Percentiles rank a stretch among this genome's conserved stretches.
Evolutionary conservation across 30 jellyfish, hydroid and myxozoan genomes (phyloP).

Genomic region (Nemopilema nomurai): DNA sequence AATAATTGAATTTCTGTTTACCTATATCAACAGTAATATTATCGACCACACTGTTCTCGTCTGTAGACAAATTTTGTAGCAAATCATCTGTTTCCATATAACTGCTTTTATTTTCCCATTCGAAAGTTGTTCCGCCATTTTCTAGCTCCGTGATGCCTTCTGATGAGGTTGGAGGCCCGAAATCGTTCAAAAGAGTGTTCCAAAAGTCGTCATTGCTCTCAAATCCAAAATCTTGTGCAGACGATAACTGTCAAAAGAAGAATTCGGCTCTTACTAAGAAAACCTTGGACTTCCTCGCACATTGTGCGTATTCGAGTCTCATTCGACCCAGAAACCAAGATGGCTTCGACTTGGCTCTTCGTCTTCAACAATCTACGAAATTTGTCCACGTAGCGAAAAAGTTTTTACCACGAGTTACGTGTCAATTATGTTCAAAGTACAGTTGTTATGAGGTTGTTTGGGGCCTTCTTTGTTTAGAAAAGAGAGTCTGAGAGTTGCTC

Average conservation of each 20-base stretch:
- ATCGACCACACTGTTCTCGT: conserved; percentile 68
- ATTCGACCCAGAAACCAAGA: background rate
- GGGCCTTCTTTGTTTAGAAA: background rate
- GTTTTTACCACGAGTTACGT: background rate
- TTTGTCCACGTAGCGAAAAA: background rate
- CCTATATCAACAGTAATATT: conserved; percentile 80
- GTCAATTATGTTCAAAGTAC: background rate
- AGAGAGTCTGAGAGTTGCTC: background rate
- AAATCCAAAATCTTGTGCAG: conserved; percentile 47
- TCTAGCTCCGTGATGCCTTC: conserved; percentile 32
- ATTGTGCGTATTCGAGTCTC: background rate
- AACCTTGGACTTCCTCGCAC: background rate
- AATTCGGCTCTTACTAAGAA: background rate
- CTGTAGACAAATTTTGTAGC: conserved; percentile 35
- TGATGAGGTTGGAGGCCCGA: conserved; percentile 47
- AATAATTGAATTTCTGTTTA: background rate
- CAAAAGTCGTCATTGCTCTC: conserved; percentile 51
- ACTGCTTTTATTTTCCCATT: conserved; percentile 21
- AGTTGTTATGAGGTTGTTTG: background rate
- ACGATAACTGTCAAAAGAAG: conserved; percentile 28
- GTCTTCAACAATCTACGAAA: background rate
- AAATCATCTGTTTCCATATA: background rate
- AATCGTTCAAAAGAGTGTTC: conserved; percentile 55
- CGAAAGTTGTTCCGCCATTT: conserved; percentile 38
- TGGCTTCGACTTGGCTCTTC: conserved; percentile 3